These are phyloP conservation scores for Acipenser ruthenus DNA, from an alignment of 2,797 vertebrate species.

Conservation along the genomic window DNA sequence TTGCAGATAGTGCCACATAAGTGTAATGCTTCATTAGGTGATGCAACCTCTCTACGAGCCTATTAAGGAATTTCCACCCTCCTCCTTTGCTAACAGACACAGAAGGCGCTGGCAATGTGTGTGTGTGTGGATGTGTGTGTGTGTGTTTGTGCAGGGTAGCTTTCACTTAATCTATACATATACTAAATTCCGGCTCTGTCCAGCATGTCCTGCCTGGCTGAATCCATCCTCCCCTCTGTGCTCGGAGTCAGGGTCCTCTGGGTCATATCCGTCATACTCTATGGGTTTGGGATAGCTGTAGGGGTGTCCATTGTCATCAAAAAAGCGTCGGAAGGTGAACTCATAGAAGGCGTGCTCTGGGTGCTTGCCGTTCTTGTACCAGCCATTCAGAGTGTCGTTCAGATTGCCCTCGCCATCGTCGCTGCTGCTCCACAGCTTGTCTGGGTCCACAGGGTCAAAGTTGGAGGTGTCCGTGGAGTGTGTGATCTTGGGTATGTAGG, in stretches of 20 bases:
- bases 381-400: constrained; percentile 84
- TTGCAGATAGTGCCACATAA: too few species aligned
- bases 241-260: constrained; percentile 49
- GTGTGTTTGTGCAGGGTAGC: neutral
- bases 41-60: too few species aligned
- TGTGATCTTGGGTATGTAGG: constrained; percentile 88
- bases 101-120: neutral
- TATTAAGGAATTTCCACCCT: neutral
- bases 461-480: constrained; percentile 95
- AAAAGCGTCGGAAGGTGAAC: constrained; percentile 85
- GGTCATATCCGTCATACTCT: constrained; percentile 70
- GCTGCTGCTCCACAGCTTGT: constrained; percentile 86
- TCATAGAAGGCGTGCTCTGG: constrained; percentile 86
- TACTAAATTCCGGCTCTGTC: constrained; percentile 72
- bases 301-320: constrained; percentile 85
- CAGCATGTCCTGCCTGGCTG: constrained; percentile 30
- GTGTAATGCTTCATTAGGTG: too few species aligned
- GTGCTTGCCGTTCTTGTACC: constrained; percentile 94
- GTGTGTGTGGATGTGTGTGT: too few species aligned
- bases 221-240: constrained; percentile 55
- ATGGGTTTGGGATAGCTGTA: constrained; percentile 96
- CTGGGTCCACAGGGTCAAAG: constrained; percentile 94
- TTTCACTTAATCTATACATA: constrained; percentile 66
- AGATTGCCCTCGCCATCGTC: constrained; percentile 72
- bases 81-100: constrained; percentile 7